phyloP scores from a whole-genome alignment of 2,888 invertebrate genomes.

The Platycheirus rosarum region DNA sequence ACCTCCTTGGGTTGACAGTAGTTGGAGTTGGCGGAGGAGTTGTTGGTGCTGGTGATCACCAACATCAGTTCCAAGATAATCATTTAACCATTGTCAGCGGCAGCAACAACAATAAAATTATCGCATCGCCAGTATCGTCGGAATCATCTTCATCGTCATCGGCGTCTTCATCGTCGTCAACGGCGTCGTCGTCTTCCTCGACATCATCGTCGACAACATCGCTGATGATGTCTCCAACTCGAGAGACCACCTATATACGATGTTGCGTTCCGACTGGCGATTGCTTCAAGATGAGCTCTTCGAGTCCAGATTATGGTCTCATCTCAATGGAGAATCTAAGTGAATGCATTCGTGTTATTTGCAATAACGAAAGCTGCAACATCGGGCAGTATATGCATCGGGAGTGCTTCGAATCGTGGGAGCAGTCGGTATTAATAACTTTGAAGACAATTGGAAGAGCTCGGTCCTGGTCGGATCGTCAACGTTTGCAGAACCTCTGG shows the following conservation, averaged over 20 bases:
- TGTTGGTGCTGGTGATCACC: conserved; percentile 24
- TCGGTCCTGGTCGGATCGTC: conserved; percentile 96
- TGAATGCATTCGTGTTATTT: conserved; percentile 93
- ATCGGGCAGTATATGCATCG: conserved; percentile 97
- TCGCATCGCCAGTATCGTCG: conserved; percentile 25
- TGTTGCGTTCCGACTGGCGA: conserved; percentile 93
- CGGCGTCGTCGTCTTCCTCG: conserved; percentile 38
- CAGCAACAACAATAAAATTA: conserved; percentile 38
- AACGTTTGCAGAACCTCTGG: conserved; percentile 97
- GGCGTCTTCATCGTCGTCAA: conserved; percentile 7
- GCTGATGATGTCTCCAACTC: conserved; percentile 78
- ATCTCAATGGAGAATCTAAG: conserved; percentile 88
- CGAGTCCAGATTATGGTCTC: conserved; percentile 82
- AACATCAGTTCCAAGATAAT: conserved; percentile 56
- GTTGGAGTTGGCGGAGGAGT: conserved; percentile 41
- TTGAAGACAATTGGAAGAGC: conserved; percentile 95
- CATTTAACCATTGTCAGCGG: conserved; percentile 42
- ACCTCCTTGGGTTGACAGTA: conserved; percentile 77
- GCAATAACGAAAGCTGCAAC: conserved; percentile 96
- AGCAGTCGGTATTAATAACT: conserved; percentile 93
- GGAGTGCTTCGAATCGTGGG: conserved; percentile 97
- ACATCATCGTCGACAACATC: conserved; percentile 53
- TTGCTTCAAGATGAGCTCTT: conserved; percentile 86
- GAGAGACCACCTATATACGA: conserved; percentile 82
- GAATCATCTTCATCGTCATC: conserved; percentile 45